Evolutionary conservation across 1,140 invertebrate species (phyloP).

Genomic region (Temnothorax nylanderi): DNA sequence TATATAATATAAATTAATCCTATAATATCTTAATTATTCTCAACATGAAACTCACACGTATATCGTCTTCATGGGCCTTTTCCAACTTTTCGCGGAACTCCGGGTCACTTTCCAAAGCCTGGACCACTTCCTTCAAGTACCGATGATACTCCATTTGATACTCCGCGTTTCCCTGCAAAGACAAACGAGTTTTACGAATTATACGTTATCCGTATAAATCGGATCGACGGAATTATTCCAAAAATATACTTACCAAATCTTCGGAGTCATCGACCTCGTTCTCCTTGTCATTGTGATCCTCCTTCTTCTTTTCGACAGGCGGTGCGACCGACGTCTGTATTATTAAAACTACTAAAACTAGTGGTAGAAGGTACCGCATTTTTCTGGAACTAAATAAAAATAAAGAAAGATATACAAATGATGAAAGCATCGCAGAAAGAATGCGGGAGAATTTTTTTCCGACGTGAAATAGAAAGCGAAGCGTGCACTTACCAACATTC

Average conservation of each 20-base stretch:
- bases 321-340: constrained; percentile 79
- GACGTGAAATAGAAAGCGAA: not conserved
- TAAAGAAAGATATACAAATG: not conserved
- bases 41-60: constrained; percentile 87
- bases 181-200: not conserved
- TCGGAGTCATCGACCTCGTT: constrained; percentile 65
- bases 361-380: constrained; percentile 64
- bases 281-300: constrained; percentile 59
- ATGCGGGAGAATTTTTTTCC: not conserved
- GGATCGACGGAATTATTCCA: not conserved
- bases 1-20: not conserved
- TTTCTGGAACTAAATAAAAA: constrained; percentile 23
- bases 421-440: not conserved
- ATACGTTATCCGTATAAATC: not conserved
- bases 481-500: not conserved
- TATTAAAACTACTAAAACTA: constrained; percentile 64
- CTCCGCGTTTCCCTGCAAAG: constrained; percentile 76
- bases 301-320: constrained; percentile 78
- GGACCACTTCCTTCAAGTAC: constrained; percentile 95
- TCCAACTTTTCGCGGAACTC: constrained; percentile 93
- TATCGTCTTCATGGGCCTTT: constrained; percentile 92
- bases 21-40: not conserved
- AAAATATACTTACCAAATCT: constrained; percentile 62
- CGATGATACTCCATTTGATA: constrained; percentile 91
- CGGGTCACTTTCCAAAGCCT: constrained; percentile 93